phyloP scores from a whole-genome alignment of 2,888 invertebrate species.

The Sesamia inferens region DNA sequence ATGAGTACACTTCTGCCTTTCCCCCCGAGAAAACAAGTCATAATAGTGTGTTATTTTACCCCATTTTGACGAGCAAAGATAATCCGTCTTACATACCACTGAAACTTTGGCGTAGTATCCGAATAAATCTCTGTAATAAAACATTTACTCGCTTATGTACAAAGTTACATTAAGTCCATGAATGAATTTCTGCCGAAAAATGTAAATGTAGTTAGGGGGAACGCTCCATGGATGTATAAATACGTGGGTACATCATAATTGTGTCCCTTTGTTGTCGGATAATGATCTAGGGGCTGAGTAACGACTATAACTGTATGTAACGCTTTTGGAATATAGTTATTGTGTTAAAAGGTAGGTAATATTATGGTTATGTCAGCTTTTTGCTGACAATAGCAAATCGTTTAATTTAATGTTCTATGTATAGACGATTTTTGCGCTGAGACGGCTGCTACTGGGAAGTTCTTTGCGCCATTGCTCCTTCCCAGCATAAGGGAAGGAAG shows the following conservation, averaged over 20 bases:
- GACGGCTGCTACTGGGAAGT: too few species aligned
- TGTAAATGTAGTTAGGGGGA: neutral
- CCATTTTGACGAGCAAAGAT: conserved; percentile 1
- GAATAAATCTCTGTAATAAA: conserved; percentile 12
- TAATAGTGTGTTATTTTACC: neutral
- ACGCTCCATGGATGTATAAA: neutral
- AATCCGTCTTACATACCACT: neutral
- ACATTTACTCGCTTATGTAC: conserved; percentile 21
- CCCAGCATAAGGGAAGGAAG: too few species aligned
- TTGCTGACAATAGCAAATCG: too few species aligned
- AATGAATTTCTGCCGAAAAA: conserved; percentile 19
- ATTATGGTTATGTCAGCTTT: too few species aligned
- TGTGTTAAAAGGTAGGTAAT: neutral
- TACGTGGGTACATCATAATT: conserved; percentile 22
- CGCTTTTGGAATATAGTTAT: neutral
- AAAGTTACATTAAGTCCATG: conserved; percentile 38
- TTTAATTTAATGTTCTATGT: too few species aligned
- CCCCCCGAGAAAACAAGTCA: neutral
- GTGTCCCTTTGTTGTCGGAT: conserved; percentile 30
- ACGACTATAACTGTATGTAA: neutral
- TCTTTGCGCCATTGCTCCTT: too few species aligned
- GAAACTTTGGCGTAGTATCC: conserved; percentile 22
- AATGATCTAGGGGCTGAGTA: conserved; percentile 33
- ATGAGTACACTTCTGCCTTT: neutral
- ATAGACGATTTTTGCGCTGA: too few species aligned